Evolutionary conservation across 2,113 vertebrate genomes (phyloP), one percentile per base, ranked within the genome.

Genomic region (Cyprinodon variegatus): DNA sequence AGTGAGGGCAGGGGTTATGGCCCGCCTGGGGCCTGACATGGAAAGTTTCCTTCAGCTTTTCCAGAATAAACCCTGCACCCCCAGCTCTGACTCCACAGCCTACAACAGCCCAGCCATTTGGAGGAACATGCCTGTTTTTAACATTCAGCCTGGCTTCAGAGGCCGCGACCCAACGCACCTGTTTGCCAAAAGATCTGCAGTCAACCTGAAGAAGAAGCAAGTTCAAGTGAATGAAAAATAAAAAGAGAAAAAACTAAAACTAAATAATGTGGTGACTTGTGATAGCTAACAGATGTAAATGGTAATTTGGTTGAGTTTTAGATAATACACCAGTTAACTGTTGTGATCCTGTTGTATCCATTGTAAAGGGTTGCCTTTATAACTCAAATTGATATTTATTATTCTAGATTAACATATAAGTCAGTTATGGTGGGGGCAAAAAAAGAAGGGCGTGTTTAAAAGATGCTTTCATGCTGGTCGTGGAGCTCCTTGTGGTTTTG

Each of bases 11-110:
- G 96, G 95, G 77, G 88, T 99, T 70, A 84, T 97, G 85, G 91
- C 96, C 78, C 91, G 96, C 73, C 91, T 99, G 0, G 96, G 95
- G 0, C 97, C 97, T n/a, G 97, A 98, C 89, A 96, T 98, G 94
- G 94, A 96, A 22, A 96, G 94, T 66, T 96, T 99, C 71, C 96
- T 98, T 76, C 95, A 96, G 85, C 94, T 97, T 41, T 93, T 99
- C 79, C 97, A 98, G 91, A 94, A 94, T 1, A 97, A 97, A 29
- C 95, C 95, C 71, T 98, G 97, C 71, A 64, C 92, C 59, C 77
- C 94, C 0, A 90, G 86, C 2, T 90, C 94, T 4, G 76, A 80
- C 50, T 37, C 85, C 0, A 66, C 93, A 3, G 61, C 93, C 78
- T 71, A 78, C 92, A 0, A 93, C 57, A 91, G 94, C 86, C 83